Conservation (phyloP, 64 coral and sea anemone genomes). For the Actinia tenebrosa region DNA sequence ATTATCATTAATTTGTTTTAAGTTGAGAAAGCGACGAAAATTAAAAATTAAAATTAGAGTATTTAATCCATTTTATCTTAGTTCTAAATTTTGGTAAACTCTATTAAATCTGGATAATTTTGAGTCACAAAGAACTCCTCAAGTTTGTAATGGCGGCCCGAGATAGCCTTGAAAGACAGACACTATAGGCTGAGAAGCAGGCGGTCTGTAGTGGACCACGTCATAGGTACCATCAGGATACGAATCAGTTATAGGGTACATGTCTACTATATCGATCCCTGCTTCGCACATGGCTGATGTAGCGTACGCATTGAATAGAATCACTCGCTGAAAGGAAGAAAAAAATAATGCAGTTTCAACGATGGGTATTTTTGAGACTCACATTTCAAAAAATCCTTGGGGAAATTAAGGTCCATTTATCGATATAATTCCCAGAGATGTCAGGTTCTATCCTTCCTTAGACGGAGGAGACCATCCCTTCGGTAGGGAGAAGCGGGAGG, state of each 20-base stretch:
- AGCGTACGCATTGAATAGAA: slow-evolving; percentile 55
- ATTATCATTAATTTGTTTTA: no score
- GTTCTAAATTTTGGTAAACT: not conserved
- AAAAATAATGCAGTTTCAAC: not conserved
- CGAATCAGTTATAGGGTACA: slow-evolving; percentile 69
- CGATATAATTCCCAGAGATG: no score
- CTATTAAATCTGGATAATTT: not conserved
- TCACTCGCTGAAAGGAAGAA: slow-evolving; percentile 35
- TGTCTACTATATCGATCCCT: slow-evolving; percentile 58
- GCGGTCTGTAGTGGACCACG: slow-evolving; percentile 52
- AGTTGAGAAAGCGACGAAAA: no score
- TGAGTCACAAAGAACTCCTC: not conserved
- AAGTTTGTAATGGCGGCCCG: not conserved
- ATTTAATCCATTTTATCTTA: no score
- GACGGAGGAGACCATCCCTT: no score
- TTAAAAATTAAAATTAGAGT: no score
- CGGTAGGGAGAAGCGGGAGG: no score
- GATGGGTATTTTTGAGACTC: no score
- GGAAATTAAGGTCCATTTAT: no score
- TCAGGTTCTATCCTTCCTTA: no score
- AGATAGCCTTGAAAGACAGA: slow-evolving; percentile 37
- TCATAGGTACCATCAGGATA: slow-evolving; percentile 50
- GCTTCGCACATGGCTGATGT: slow-evolving; percentile 74
- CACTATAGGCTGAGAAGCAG: slow-evolving; percentile 57
- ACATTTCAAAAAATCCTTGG: no score